Conservation (phyloP, 2,888 invertebrate species). For the Trissolcus japonicus region DNA sequence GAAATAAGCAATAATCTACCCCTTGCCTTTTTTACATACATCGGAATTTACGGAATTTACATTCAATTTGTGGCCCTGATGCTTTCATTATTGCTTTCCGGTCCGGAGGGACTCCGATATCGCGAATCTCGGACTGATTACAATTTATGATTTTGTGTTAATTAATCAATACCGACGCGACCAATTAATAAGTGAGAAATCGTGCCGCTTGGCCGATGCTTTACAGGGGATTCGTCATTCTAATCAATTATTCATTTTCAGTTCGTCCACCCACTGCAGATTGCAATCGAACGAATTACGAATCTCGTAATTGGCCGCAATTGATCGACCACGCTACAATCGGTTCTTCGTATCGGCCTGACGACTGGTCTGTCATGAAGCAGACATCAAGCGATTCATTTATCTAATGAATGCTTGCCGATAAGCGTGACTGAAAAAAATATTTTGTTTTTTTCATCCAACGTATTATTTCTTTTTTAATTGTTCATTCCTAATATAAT, state of each 20-base stretch:
- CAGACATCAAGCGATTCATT: conserved; percentile 33
- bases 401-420: conserved; percentile 26
- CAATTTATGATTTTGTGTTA: conserved; percentile 29
- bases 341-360: conserved; percentile 53
- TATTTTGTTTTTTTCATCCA: no score
- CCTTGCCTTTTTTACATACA: no score
- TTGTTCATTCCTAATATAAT: no score
- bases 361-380: conserved; percentile 25
- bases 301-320: conserved; percentile 69
- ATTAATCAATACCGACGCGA: conserved; percentile 17
- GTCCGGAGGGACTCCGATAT: conserved; percentile 11
- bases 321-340: conserved; percentile 65
- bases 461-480: no score
- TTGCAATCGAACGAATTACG: conserved; percentile 64
- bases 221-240: conserved; percentile 17
- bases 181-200: conserved; percentile 27
- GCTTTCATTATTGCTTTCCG: conserved; percentile 29
- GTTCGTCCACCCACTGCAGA: conserved; percentile 65
- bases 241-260: conserved; percentile 52
- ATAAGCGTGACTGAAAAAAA: conserved; percentile 1
- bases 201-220: conserved; percentile 5
- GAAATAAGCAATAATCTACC: conserved; percentile 14
- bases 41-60: conserved; percentile 21
- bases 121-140: conserved; percentile 23
- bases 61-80: conserved; percentile 9